phyloP scores from a whole-genome alignment of 2,888 invertebrate species.

The Athrips mouffetella region DNA sequence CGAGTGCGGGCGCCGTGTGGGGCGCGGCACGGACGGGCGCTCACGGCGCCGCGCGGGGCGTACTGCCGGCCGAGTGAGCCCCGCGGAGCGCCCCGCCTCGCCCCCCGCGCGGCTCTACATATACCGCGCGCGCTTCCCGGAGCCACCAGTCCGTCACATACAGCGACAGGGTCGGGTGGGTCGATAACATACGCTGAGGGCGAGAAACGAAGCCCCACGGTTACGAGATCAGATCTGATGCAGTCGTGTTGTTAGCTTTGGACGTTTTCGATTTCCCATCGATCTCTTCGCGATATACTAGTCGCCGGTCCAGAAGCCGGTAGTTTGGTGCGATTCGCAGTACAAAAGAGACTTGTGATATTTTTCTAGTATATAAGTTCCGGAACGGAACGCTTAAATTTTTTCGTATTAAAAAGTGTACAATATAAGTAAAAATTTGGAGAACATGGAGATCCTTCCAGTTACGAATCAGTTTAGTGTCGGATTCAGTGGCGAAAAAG shows the following conservation, averaged over 20 bases:
- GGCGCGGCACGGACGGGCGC: slow-evolving; percentile 43
- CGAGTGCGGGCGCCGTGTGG: slow-evolving; percentile 44
- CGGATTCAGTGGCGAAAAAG: slow-evolving; percentile 87
- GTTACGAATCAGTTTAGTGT: slow-evolving; percentile 86
- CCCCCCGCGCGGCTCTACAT: slow-evolving; percentile 67
- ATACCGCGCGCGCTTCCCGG: slow-evolving; percentile 56
- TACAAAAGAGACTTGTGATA: slow-evolving; percentile 79
- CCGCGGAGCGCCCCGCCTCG: slow-evolving; percentile 45
- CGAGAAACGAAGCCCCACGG: slow-evolving; percentile 72
- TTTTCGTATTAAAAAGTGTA: slow-evolving; percentile 72
- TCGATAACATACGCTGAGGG: slow-evolving; percentile 64
- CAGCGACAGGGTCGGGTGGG: slow-evolving; percentile 74
- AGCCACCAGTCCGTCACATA: slow-evolving; percentile 73
- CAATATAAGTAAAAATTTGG: slow-evolving; percentile 78
- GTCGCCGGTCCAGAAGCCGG: slow-evolving; percentile 64
- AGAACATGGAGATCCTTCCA: slow-evolving; percentile 88
- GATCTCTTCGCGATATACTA: slow-evolving; percentile 67
- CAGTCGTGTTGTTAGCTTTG: slow-evolving; percentile 65
- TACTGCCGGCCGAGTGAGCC: slow-evolving; percentile 34
- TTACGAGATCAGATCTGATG: slow-evolving; percentile 78
- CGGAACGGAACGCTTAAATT: slow-evolving; percentile 63
- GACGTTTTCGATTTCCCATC: slow-evolving; percentile 64
- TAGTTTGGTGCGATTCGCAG: slow-evolving; percentile 69
- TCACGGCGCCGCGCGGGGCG: slow-evolving; percentile 58
- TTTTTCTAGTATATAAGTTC: slow-evolving; percentile 72